phyloP scores from a whole-genome alignment of 2,888 invertebrate genomes.

The Gandaritis pyraliata region DNA sequence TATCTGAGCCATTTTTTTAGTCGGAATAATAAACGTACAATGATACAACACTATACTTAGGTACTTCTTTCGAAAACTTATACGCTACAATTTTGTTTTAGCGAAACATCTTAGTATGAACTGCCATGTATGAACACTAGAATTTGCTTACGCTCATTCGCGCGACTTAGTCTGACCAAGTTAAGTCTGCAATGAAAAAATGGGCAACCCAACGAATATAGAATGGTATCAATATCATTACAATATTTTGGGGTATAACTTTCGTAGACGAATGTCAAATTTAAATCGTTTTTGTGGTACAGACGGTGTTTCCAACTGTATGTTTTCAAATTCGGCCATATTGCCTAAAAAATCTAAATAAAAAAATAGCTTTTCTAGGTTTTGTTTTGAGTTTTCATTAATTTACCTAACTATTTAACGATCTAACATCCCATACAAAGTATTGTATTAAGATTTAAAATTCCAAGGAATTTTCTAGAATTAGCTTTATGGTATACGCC shows the following conservation, averaged over 20 bases:
- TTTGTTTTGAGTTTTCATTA: no score
- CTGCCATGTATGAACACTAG: background rate
- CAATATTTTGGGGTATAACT: no score
- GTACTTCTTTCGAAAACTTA: background rate
- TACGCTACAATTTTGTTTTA: background rate
- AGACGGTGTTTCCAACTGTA: no score
- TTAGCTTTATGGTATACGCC: conserved; percentile 13
- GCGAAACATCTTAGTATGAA: background rate
- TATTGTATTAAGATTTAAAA: background rate
- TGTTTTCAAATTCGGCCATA: no score
- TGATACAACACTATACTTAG: background rate
- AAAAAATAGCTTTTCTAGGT: no score
- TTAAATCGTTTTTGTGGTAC: no score
- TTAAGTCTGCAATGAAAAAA: no score
- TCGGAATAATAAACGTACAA: background rate
- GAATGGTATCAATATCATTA: no score
- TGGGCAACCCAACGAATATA: no score
- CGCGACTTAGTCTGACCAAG: background rate
- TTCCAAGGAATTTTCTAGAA: background rate
- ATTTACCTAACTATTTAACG: no score
- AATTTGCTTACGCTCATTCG: background rate
- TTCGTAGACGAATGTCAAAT: no score
- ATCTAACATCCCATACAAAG: background rate
- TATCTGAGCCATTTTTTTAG: background rate
- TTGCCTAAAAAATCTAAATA: no score